Base-by-base conservation (phyloP, 1,140 invertebrate genomes). In the Andricus grossulariae region DNA sequence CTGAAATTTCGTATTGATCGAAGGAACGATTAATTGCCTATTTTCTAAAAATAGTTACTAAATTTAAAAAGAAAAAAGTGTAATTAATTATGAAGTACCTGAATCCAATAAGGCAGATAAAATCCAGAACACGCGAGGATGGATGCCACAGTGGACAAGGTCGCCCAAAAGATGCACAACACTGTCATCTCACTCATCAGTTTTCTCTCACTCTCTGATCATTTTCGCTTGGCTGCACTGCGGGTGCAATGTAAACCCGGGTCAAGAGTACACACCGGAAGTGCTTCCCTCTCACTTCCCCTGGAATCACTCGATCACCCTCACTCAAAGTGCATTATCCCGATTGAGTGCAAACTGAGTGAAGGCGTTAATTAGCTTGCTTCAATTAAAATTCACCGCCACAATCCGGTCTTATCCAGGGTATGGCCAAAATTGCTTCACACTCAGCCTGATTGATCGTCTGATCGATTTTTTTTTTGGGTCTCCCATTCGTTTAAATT, bases 51-150 rank as follows among this genome's bases (percentile, higher is more conserved):
- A 32, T 32, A 32, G 5, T 3, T 32, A 32, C 2, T 3, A 32
- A 32, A 32, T 32, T 32, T 32, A 32, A 32, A 32, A 11, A 1
- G 7, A 7, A 45, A 10, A 45, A 45, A 45, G 7, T 45, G 8
- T 45, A 45, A 10, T 11, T 45, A 45, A 55, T 25, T 16, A 32
- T 52, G 51, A 74, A 70, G 25, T 84, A 95, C 94, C 91, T 94
- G 92, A 74, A 95, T 93, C 95, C 95, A 95, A 86, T 94, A 95
- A 72, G 95, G 95, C 84, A 95, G 88, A 83, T 95, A 95, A 87
- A 95, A 95, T 75, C 94, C 94, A 13, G 93, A 92, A 85, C 94
- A 93, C 81, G 92, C 93, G 18, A 94, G 88, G 51, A 94, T 86
- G n/a, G 94, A 93, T 54, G 93, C 93, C 49, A 93, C 86, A 52